Base-by-base conservation (phyloP, 1,140 invertebrate genomes). In the Sipha flava region DNA sequence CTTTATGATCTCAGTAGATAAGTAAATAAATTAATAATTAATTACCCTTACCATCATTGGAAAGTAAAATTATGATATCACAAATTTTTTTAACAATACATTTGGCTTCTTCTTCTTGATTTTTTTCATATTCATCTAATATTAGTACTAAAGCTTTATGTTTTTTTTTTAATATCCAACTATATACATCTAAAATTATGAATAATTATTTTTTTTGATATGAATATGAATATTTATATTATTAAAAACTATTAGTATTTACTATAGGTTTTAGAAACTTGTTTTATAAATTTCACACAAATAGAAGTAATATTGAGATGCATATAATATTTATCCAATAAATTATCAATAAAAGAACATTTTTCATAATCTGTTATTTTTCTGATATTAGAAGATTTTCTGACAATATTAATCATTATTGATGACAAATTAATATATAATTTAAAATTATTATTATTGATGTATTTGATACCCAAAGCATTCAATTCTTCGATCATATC, bases 241-340 rank as follows among this genome's bases (percentile, higher is more conserved):
- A n/a, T 68, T 43, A 43, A 12, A 18, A 40, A 75, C 23, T 34
- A 34, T 49, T 21, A 37, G 6, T 18, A 77, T 54, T 75, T 77
- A 77, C 73, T 40, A 77, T 26, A 26, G 26, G 2, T 77, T 43
- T 77, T 77, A 10, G 73, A 77, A 10, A 77, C 52, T 77, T 37
- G 31, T 77, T 59, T 77, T 4, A 77, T 77, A 18, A 77, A 77
- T 57, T 77, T 77, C 7, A 77, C 23, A 77, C 52, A 77, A n/a
- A 77, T 59, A 1, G n/a, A 59, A 43, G 21, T 31, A 43, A 77
- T 40, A 54, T 59, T n/a, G 3, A 37, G 26, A 29, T 77, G 21
- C n/a, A n/a, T 57, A 26, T 23, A 18, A 77, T 43, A 40, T 31
- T 29, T 57, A 43, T 77, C 21, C 9, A 77, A 26, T 29, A 77